Evolutionary conservation across 2,113 vertebrate species (phyloP).

Genomic region (Sialia sialis): DNA sequence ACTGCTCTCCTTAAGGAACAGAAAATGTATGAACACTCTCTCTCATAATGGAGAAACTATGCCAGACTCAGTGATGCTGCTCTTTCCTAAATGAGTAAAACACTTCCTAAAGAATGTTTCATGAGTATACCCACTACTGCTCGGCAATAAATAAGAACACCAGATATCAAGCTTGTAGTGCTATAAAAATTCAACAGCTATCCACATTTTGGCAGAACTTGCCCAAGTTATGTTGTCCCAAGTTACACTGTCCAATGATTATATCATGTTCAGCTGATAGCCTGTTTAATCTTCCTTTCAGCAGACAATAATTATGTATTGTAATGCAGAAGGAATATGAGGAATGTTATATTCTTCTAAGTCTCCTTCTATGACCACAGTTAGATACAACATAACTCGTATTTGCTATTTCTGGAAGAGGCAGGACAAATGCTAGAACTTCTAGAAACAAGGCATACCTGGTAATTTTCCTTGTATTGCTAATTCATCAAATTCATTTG

Average conservation of each 20-base stretch:
- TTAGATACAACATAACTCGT: background rate
- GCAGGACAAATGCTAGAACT: background rate
- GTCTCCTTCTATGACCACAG: background rate
- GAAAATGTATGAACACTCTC: background rate
- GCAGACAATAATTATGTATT: background rate
- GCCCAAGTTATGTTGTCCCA: background rate
- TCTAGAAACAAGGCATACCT: conserved; percentile 72
- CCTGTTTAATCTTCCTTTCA: background rate
- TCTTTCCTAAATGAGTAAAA: background rate
- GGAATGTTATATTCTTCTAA: background rate
- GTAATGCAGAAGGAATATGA: background rate
- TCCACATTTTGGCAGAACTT: background rate
- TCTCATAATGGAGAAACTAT: background rate
- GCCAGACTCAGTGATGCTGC: background rate
- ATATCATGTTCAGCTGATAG: background rate
- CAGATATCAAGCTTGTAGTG: background rate
- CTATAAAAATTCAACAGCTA: background rate
- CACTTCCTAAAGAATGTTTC: background rate
- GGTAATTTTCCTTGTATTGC: conserved; percentile 91
- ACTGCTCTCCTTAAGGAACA: background rate
- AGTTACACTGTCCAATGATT: background rate
- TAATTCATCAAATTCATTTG: conserved; percentile 96
- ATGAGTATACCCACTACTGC: background rate
- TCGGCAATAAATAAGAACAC: background rate
- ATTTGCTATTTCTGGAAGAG: background rate